phyloP scores from a whole-genome alignment of 2,797 vertebrate genomes.

The Tragopan temminckii region DNA sequence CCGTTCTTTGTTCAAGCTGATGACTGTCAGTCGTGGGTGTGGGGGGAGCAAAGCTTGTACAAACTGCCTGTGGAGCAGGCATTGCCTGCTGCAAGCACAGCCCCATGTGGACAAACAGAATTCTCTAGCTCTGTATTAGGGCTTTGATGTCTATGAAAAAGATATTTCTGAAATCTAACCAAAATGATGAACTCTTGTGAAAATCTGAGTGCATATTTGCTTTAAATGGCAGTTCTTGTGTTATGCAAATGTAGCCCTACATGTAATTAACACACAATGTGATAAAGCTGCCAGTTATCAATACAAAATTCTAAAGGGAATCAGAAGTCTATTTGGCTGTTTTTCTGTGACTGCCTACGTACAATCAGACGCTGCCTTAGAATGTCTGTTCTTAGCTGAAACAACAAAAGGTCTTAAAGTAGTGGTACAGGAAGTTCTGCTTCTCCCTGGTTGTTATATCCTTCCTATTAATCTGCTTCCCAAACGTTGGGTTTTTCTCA shows the following conservation, averaged over 20 bases:
- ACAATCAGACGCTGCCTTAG: background rate
- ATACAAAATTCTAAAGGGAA: background rate
- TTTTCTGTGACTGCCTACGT: background rate
- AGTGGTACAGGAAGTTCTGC: background rate
- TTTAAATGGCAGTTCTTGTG: background rate
- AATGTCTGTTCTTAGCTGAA: background rate
- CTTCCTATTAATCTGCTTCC: background rate
- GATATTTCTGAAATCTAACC: background rate
- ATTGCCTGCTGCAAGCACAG: background rate
- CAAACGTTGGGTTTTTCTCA: background rate
- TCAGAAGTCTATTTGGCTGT: background rate
- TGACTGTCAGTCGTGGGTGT: background rate
- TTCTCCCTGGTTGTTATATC: background rate
- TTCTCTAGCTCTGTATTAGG: background rate
- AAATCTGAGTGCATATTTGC: background rate
- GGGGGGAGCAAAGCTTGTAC: background rate
- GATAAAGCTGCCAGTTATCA: background rate
- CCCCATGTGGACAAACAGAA: background rate
- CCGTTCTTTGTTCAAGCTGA: background rate
- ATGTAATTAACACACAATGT: background rate
- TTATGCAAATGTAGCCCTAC: background rate
- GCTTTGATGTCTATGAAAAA: background rate
- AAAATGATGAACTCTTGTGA: background rate
- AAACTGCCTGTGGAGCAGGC: background rate
- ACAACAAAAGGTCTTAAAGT: background rate